Evolutionary conservation across 2,113 vertebrate genomes (phyloP), one percentile per base, ranked within the genome.

Genomic region (Epinephelus moara): DNA sequence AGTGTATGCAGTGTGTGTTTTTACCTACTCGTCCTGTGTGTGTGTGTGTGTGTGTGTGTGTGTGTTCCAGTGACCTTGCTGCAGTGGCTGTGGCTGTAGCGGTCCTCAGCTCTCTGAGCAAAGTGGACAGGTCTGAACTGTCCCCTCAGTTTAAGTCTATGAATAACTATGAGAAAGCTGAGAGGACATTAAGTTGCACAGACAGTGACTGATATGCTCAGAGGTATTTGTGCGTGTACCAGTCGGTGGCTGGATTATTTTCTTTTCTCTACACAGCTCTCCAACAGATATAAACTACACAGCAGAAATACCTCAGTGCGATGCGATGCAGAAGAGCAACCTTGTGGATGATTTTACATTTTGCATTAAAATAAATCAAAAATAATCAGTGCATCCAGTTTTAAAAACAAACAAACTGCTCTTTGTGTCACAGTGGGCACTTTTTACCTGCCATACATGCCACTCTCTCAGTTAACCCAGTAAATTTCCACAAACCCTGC

Each of bases 21-120:
- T 21, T 25, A 19, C 23, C 17, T 52, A 1, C 57, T 18, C 42
- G 37, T 56, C 49, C 21, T 55, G 63, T 68, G 50, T 23, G 4
- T 61, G 47, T 70, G 4, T 66, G 47, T 70, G 4, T 66, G 47
- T 27, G 27, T 27, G 27, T 27, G 27, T 55, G 63, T 68, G 50
- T 23, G 4, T 66, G 47, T 70, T 18, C 17, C 15, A 59, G 18
- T 82, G 81, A 78, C 89, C 80, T 57, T 78, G 71, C 71, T 70
- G 76, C 76, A 37, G 63, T 50, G 49, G 17, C 69, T 78, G n/a
- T 55, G 33, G 50, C 70, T 33, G 42, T 59, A 70, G n/a, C 53
- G 25, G 56, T 72, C 66, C 37, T 75, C 37, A 60, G 25, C 55
- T 69, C 52, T 33, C 37, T 76, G 23, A 82, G 27, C 49, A n/a